phyloP scores from a whole-genome alignment of 1,140 invertebrate genomes.

The Drosophila neocordata region DNA sequence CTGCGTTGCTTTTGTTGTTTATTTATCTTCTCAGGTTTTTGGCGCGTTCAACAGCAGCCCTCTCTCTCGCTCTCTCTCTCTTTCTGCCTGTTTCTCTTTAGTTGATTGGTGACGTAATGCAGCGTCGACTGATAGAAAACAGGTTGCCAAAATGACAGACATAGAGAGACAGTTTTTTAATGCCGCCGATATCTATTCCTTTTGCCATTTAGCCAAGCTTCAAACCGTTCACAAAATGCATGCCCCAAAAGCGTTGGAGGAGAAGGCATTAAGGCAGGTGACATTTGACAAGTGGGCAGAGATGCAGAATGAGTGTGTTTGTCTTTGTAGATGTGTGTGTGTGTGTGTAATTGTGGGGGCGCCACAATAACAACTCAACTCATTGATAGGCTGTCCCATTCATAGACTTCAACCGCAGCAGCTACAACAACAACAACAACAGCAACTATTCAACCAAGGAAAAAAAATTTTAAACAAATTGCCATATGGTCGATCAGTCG shows the following conservation, averaged over 20 bases:
- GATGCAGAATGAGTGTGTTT: conserved; percentile 19
- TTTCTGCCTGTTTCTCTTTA: conserved; percentile 6
- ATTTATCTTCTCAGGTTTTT: conserved; percentile 8
- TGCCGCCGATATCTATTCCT: neutral
- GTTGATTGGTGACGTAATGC: conserved; percentile 48
- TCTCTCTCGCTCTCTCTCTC: neutral
- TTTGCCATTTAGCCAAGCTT: conserved; percentile 28
- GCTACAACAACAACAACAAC: conserved; percentile 6
- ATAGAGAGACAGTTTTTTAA: neutral
- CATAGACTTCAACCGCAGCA: conserved; percentile 32
- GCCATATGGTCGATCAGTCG: conserved; percentile 36
- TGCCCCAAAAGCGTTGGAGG: neutral
- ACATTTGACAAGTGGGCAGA: conserved; percentile 65
- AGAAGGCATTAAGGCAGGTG: conserved; percentile 45
- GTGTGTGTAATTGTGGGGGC: conserved; percentile 46
- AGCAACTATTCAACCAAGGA: conserved; percentile 11
- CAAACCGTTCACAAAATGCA: conserved; percentile 7
- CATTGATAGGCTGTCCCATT: conserved; percentile 54
- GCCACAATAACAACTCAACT: conserved; percentile 37
- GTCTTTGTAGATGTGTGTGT: conserved; percentile 16
- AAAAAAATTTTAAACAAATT: conserved; percentile 30
- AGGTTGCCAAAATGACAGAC: conserved; percentile 57
- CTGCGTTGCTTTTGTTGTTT: conserved; percentile 1
- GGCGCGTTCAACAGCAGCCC: neutral
- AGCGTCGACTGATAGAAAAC: conserved; percentile 24